Conservation (phyloP, 2,888 invertebrate species). For the Homarus gammarus region DNA sequence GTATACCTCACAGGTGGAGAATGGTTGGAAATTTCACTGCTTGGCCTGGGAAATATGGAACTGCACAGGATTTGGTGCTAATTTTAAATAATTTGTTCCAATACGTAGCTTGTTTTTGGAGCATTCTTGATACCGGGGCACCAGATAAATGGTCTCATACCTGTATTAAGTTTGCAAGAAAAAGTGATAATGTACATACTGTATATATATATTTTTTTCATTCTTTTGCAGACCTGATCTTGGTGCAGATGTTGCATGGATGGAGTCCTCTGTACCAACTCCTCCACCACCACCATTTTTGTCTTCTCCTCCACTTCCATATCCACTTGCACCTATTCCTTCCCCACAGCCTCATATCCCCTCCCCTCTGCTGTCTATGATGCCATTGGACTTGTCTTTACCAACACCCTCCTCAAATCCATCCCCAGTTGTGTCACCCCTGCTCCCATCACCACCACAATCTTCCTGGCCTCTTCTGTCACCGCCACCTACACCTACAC, state of each 20-base stretch:
- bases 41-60: not conserved
- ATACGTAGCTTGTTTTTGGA: not conserved
- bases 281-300: constrained; percentile 47
- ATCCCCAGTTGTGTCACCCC: not conserved
- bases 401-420: constrained; percentile 3
- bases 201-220: too few species aligned
- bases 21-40: too few species aligned
- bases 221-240: constrained; percentile 30
- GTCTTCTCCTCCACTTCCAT: not conserved
- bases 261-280: constrained; percentile 30
- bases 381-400: not conserved
- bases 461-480: not conserved
- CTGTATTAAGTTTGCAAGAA: not conserved
- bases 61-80: not conserved
- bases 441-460: constrained; percentile 16
- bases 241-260: constrained; percentile 5
- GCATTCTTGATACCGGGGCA: too few species aligned
- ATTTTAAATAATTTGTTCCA: not conserved
- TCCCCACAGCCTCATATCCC: not conserved
- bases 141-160: too few species aligned
- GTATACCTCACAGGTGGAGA: too few species aligned
- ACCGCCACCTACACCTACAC: constrained; percentile 28
- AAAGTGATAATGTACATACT: too few species aligned
- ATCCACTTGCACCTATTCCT: not conserved
- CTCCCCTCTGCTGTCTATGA: not conserved